These are phyloP conservation scores for Catharus ustulatus DNA, from an alignment of 2,797 vertebrate genomes.

Conservation along the genomic window DNA sequence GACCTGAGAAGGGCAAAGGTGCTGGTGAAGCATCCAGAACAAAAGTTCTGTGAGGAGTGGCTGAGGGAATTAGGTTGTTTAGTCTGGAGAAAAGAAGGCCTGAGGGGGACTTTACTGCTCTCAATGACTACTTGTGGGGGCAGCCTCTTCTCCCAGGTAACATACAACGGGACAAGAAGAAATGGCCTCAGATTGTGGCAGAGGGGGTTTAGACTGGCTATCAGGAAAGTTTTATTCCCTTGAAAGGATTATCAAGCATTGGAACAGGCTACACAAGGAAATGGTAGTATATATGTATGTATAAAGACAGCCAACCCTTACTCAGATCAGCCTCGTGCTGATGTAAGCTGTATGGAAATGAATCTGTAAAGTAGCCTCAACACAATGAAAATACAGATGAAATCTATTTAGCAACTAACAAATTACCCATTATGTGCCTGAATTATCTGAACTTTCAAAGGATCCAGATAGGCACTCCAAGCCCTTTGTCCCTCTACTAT, in stretches of 20 bases:
- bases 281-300: neutral
- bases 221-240: neutral
- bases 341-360: neutral
- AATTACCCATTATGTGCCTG: neutral
- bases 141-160: neutral
- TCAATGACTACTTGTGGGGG: too few species aligned
- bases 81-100: neutral
- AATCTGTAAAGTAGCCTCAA: neutral
- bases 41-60: neutral
- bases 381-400: conserved; percentile 15
- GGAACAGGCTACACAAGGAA: neutral
- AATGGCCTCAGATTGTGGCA: neutral
- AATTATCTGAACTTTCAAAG: conserved; percentile 8
- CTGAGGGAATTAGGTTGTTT: neutral
- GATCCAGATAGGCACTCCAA: neutral
- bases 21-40: neutral
- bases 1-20: neutral
- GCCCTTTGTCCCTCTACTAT: neutral
- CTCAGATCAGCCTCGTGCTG: neutral
- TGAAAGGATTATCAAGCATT: neutral
- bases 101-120: neutral
- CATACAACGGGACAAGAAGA: neutral
- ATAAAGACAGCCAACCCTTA: neutral
- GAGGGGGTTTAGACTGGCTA: neutral
- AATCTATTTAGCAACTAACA: neutral